These are phyloP conservation scores for Osmerus eperlanus DNA, from an alignment of 2,113 vertebrate genomes.

Conservation along the genomic window DNA sequence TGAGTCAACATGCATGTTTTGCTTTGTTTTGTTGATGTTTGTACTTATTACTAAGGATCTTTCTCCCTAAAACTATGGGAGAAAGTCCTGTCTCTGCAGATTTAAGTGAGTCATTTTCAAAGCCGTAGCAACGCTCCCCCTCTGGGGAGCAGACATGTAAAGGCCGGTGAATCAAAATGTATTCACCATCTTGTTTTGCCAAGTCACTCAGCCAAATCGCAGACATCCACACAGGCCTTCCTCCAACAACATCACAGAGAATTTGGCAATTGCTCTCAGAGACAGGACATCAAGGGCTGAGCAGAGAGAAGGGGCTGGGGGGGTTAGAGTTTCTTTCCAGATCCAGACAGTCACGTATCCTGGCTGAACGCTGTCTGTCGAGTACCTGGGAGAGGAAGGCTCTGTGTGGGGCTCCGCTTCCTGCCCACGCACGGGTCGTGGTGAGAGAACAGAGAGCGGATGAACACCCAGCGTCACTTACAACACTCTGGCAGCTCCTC, in stretches of 20 bases:
- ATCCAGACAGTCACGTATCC: constrained; percentile 63
- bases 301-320: constrained; percentile 51
- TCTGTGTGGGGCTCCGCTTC: constrained; percentile 61
- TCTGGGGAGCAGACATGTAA: constrained; percentile 56
- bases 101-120: constrained; percentile 67
- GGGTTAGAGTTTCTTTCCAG: constrained; percentile 57
- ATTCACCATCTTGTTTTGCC: constrained; percentile 70
- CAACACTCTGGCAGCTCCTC: constrained; percentile 59
- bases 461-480: constrained; percentile 44
- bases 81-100: constrained; percentile 51
- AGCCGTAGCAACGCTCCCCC: constrained; percentile 58
- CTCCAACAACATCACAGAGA: constrained; percentile 62
- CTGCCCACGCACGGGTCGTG: constrained; percentile 45
- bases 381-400: constrained; percentile 64
- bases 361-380: constrained; percentile 53
- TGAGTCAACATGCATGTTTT: constrained; percentile 56
- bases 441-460: constrained; percentile 28
- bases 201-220: constrained; percentile 69
- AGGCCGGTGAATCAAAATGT: constrained; percentile 62
- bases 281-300: constrained; percentile 65
- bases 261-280: constrained; percentile 57
- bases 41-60: constrained; percentile 61
- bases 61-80: constrained; percentile 54
- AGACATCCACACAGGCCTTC: constrained; percentile 64
- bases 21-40: constrained; percentile 59